phyloP scores from a whole-genome alignment of 2,888 invertebrate genomes.

The Diarsia mendica region DNA sequence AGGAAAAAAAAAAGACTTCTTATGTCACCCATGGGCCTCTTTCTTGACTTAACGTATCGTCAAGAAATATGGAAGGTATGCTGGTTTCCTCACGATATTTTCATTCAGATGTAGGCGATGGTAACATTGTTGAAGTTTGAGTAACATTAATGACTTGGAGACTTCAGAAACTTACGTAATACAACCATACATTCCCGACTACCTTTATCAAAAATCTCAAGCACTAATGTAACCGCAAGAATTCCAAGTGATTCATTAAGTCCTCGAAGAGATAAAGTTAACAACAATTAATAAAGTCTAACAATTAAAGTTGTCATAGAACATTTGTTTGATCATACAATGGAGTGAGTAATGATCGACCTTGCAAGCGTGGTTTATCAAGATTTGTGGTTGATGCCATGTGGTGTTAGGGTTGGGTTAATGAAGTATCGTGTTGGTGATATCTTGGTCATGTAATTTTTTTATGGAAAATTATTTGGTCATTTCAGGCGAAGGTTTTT shows the following conservation, averaged over 20 bases:
- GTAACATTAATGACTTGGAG: background rate
- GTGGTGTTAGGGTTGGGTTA: constrained; percentile 61
- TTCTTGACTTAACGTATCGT: too few relatives aligned
- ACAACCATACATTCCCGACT: constrained; percentile 7
- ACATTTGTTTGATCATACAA: constrained; percentile 69
- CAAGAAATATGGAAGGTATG: too few relatives aligned
- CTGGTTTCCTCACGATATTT: too few relatives aligned
- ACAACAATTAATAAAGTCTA: constrained; percentile 74
- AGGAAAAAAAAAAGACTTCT: too few relatives aligned
- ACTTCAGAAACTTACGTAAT: background rate
- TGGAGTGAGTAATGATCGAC: constrained; percentile 73
- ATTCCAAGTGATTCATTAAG: constrained; percentile 49
- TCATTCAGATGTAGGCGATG: background rate
- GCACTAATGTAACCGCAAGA: constrained; percentile 20
- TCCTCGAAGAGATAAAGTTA: constrained; percentile 65
- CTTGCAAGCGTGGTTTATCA: constrained; percentile 68
- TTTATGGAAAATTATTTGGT: background rate
- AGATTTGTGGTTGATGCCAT: constrained; percentile 72
- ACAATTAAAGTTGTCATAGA: constrained; percentile 76
- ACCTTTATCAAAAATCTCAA: constrained; percentile 39
- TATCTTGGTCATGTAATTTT: background rate
- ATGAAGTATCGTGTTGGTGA: background rate
- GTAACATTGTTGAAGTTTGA: background rate
- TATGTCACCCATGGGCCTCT: too few relatives aligned
- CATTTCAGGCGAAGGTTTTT: too few relatives aligned